Evolutionary conservation across 2,888 invertebrate species (phyloP).

Genomic region (Exephanes ischioxanthus): DNA sequence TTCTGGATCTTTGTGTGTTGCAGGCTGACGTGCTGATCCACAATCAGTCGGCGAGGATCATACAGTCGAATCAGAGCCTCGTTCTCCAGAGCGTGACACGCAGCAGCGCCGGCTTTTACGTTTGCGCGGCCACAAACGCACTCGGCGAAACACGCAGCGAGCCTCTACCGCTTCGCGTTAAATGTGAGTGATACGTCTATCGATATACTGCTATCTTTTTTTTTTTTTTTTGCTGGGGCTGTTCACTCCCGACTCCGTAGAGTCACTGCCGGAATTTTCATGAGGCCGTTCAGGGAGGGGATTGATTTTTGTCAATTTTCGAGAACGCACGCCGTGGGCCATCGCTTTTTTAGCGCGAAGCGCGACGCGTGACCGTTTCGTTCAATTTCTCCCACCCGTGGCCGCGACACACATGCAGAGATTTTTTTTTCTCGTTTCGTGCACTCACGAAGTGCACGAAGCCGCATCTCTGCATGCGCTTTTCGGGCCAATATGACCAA

Average conservation of each 20-base stretch:
- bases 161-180: constrained; percentile 93
- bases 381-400: not conserved
- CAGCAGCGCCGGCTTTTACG: constrained; percentile 94
- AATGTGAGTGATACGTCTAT: constrained; percentile 89
- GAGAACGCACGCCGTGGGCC: constrained; percentile 27
- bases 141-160: constrained; percentile 96
- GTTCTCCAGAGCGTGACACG: constrained; percentile 96
- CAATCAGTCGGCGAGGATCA: constrained; percentile 94
- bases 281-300: constrained; percentile 6
- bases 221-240: not conserved
- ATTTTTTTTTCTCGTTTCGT: not conserved
- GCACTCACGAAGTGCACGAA: too few relatives aligned
- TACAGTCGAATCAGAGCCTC: constrained; percentile 96
- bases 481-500: too few relatives aligned
- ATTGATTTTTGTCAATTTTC: constrained; percentile 60
- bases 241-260: constrained; percentile 32
- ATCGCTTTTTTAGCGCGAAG: not conserved
- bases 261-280: constrained; percentile 50
- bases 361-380: constrained; percentile 8
- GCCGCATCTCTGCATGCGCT: too few relatives aligned
- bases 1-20: constrained; percentile 76
- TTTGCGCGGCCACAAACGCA: constrained; percentile 94
- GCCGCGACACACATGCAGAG: not conserved
- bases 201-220: constrained; percentile 24
- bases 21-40: constrained; percentile 93